phyloP scores from a whole-genome alignment of 2,888 invertebrate genomes.

The Lepeophtheirus nordmannii region DNA sequence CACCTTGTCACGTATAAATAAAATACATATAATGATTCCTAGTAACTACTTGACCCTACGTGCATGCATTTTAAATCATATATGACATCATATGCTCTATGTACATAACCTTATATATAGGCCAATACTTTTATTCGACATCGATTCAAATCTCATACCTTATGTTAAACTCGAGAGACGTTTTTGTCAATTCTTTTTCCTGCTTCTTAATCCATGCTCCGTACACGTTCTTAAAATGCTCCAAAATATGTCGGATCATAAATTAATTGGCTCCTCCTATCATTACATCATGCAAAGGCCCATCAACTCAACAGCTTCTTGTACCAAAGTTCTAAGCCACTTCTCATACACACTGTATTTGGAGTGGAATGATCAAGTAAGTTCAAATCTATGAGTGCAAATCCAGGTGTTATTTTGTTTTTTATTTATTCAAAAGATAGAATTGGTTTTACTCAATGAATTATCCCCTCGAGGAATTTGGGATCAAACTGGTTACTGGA shows the following conservation, averaged over 20 bases:
- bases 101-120: no score
- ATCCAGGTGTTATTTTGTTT: no score
- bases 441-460: not conserved
- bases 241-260: not conserved
- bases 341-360: not conserved
- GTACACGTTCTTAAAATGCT: not conserved
- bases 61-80: no score
- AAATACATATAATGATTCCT: no score
- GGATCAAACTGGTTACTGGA: not conserved
- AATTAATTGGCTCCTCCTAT: not conserved
- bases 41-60: no score
- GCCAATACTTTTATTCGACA: no score
- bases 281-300: not conserved
- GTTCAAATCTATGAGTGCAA: no score
- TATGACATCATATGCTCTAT: no score
- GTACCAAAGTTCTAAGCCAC: not conserved
- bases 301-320: not conserved
- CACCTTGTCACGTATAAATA: no score
- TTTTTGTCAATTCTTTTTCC: not conserved
- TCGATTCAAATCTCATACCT: no score
- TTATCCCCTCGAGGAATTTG: not conserved
- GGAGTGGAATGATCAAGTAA: not conserved
- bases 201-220: not conserved
- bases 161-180: not conserved
- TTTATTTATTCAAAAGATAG: not conserved